Conservation (phyloP, 1,140 invertebrate genomes). For the Drosophila baimaii region DNA sequence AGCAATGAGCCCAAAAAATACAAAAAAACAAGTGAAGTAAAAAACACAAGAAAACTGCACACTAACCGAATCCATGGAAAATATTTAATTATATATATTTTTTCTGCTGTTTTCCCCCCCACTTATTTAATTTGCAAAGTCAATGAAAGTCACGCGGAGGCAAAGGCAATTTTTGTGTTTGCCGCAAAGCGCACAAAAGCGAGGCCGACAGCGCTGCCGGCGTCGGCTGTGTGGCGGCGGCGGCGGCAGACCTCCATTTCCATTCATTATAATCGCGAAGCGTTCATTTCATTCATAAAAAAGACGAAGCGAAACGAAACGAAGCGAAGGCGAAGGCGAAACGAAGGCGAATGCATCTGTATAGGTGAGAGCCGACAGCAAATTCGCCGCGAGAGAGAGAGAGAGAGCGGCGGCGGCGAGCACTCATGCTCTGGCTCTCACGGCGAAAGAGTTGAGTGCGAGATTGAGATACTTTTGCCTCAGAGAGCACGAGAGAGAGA, state of each 20-base stretch:
- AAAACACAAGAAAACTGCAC: constrained; percentile 40
- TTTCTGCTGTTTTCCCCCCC: not conserved
- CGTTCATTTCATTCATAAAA: constrained; percentile 79
- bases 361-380: constrained; percentile 6
- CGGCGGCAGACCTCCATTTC: constrained; percentile 62
- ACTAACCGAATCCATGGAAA: constrained; percentile 30
- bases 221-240: constrained; percentile 5
- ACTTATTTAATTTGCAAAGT: constrained; percentile 57
- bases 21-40: constrained; percentile 9
- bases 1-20: constrained; percentile 20
- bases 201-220: constrained; percentile 32
- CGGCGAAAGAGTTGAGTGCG: constrained; percentile 44
- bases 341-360: constrained; percentile 42
- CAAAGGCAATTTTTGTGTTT: constrained; percentile 65
- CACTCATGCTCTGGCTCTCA: not conserved
- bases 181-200: constrained; percentile 17
- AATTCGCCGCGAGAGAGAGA: constrained; percentile 42
- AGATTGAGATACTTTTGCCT: constrained; percentile 38
- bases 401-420: not conserved
- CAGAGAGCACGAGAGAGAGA: too few relatives aligned
- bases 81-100: constrained; percentile 18
- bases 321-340: constrained; percentile 41
- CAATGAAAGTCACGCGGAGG: constrained; percentile 30
- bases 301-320: constrained; percentile 71
- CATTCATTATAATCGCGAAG: constrained; percentile 72